These are phyloP conservation scores for Ceyx margarethae DNA, from an alignment of 2,113 vertebrate genomes.

Conservation along the genomic window DNA sequence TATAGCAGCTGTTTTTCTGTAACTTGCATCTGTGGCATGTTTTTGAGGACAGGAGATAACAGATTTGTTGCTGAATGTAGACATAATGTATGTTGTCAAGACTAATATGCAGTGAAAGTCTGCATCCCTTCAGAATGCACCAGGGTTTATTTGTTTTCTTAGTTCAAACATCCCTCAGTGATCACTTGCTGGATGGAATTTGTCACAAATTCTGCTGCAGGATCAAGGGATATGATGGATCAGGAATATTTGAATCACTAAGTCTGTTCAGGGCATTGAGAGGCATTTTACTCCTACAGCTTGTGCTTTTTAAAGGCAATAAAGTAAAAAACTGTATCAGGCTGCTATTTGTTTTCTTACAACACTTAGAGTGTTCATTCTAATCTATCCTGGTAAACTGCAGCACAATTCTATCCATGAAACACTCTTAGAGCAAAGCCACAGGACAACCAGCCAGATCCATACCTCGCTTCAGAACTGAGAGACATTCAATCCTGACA, in stretches of 20 bases:
- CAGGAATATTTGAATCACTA: background rate
- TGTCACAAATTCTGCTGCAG: background rate
- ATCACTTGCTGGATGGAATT: constrained; percentile 7
- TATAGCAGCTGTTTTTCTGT: constrained; percentile 45
- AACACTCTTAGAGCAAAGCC: background rate
- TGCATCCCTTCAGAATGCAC: constrained; percentile 8
- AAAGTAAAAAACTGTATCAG: background rate
- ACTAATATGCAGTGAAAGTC: background rate
- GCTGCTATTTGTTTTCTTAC: background rate
- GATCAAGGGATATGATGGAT: background rate
- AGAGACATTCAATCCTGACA: background rate
- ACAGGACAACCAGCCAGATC: background rate
- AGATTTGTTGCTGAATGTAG: constrained; percentile 54
- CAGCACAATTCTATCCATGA: background rate
- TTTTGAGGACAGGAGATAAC: constrained; percentile 51
- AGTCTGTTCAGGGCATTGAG: fast-evolving
- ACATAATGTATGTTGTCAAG: constrained; percentile 21
- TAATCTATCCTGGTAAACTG: background rate
- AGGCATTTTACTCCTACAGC: background rate
- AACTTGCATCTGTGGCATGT: constrained; percentile 34
- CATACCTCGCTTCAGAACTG: background rate
- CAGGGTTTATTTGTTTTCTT: constrained; percentile 30
- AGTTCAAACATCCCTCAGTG: background rate
- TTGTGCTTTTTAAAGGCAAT: background rate
- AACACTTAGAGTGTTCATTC: background rate